These are phyloP conservation scores for Odontomyia ornata DNA, from an alignment of 2,888 invertebrate species.

Conservation along the genomic window DNA sequence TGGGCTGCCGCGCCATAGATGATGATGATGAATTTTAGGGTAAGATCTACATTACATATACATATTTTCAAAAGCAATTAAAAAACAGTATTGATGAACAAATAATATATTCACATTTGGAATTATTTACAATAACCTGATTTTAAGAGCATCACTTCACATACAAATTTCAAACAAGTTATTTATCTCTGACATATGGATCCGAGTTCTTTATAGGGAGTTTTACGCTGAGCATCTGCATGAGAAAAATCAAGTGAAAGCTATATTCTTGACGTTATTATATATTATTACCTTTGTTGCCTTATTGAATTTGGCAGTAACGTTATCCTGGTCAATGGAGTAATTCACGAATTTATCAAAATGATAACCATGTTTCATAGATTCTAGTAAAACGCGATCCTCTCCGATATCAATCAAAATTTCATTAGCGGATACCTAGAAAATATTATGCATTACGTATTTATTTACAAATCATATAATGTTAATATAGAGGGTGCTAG, in stretches of 20 bases:
- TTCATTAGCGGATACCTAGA: slow-evolving; percentile 70
- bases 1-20: too few species aligned
- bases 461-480: too few species aligned
- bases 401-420: slow-evolving; percentile 76
- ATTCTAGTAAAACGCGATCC: slow-evolving; percentile 77
- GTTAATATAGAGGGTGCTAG: background rate
- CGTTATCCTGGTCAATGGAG: slow-evolving; percentile 69
- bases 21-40: too few species aligned
- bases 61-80: too few species aligned
- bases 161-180: too few species aligned
- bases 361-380: slow-evolving; percentile 68
- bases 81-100: too few species aligned
- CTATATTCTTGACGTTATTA: background rate
- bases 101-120: too few species aligned
- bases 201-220: slow-evolving; percentile 54
- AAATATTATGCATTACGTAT: too few species aligned
- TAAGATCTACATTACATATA: too few species aligned
- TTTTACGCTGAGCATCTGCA: slow-evolving; percentile 61
- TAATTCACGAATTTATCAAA: slow-evolving; percentile 78
- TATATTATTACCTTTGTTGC: slow-evolving; percentile 64
- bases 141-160: too few species aligned
- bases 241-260: slow-evolving; percentile 45
- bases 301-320: slow-evolving; percentile 67
- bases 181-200: too few species aligned
- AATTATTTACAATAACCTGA: too few species aligned